Conservation (phyloP, 2,113 vertebrate species). For the Centrocercus urophasianus region DNA sequence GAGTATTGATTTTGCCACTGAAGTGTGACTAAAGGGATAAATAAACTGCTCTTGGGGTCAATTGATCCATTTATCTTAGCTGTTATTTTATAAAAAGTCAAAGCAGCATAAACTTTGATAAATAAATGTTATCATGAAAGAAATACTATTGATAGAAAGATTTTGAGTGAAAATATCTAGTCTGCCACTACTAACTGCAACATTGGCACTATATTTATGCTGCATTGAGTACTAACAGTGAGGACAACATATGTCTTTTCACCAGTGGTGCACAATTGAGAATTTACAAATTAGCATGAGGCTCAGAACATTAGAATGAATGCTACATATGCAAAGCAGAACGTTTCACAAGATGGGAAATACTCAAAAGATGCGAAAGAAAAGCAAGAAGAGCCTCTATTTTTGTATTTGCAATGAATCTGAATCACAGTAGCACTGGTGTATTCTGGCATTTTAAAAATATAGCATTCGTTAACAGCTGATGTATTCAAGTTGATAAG, state of each 20-base stretch:
- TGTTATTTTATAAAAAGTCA: constrained; percentile 84
- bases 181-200: background rate
- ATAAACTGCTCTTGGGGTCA: constrained; percentile 85
- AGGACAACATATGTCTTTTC: background rate
- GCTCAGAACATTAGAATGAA: background rate
- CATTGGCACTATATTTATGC: constrained; percentile 42
- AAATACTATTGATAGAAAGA: constrained; percentile 72
- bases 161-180: constrained; percentile 8
- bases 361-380: background rate
- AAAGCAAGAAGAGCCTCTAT: background rate
- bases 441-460: background rate
- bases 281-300: background rate
- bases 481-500: constrained; percentile 21
- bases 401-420: background rate
- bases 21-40: constrained; percentile 89
- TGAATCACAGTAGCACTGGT: background rate
- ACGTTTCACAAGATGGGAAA: background rate
- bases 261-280: background rate
- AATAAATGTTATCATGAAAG: constrained; percentile 81
- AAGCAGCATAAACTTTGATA: constrained; percentile 83
- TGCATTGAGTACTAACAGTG: constrained; percentile 14
- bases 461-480: background rate
- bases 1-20: constrained; percentile 85
- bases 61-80: constrained; percentile 85
- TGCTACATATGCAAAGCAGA: background rate